Evolutionary conservation across 1,140 invertebrate species (phyloP).

Genomic region (Sitophilus oryzae): DNA sequence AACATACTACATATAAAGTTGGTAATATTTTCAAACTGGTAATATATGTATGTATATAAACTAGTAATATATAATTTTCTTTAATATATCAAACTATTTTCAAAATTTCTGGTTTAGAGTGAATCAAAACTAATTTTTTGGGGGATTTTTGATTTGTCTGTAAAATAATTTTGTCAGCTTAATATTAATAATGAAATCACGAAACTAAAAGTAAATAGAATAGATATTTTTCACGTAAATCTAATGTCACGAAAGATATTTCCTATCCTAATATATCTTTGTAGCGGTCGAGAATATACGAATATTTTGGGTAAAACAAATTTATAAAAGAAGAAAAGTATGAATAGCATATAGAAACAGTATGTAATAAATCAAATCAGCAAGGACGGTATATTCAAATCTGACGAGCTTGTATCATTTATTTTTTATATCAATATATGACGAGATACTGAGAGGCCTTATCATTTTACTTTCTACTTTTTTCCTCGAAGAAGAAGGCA

Average conservation of each 20-base stretch:
- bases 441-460: constrained; percentile 35
- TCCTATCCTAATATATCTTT: constrained; percentile 18
- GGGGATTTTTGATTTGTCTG: too few relatives aligned
- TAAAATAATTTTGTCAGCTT: too few relatives aligned
- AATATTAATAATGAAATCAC: too few relatives aligned
- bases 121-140: too few relatives aligned
- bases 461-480: constrained; percentile 31
- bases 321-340: constrained; percentile 29
- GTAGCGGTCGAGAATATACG: constrained; percentile 15
- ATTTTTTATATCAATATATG: constrained; percentile 40
- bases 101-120: too few relatives aligned
- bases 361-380: constrained; percentile 34
- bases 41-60: too few relatives aligned
- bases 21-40: too few relatives aligned
- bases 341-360: constrained; percentile 31
- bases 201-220: too few relatives aligned
- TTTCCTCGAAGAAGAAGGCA: constrained; percentile 17
- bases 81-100: too few relatives aligned
- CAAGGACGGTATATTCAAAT: constrained; percentile 34
- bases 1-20: too few relatives aligned
- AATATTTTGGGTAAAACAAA: constrained; percentile 24
- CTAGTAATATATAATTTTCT: too few relatives aligned
- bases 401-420: constrained; percentile 36
- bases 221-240: constrained; percentile 8
- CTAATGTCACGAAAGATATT: constrained; percentile 13